Conservation (phyloP, 2,113 vertebrate genomes). For the Tetrax tetrax region DNA sequence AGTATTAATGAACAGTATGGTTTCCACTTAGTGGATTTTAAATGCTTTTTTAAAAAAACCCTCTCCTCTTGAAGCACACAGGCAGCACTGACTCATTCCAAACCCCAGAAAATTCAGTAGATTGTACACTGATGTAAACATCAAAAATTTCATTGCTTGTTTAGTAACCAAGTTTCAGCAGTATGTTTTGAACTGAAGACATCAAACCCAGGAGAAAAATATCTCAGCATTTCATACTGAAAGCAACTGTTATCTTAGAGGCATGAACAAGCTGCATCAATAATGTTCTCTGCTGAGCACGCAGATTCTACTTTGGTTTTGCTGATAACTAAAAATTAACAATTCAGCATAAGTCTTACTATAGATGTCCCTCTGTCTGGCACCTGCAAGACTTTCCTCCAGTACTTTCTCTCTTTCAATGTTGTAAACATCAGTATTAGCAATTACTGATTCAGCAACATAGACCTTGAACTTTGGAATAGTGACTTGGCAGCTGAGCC, state of each 20-base stretch:
- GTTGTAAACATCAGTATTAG: background rate
- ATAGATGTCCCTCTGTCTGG: background rate
- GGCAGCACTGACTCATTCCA: background rate
- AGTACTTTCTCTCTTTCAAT: background rate
- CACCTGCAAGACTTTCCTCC: background rate
- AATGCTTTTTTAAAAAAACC: background rate
- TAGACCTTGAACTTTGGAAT: background rate
- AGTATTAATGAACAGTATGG: background rate
- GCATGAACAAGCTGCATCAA: background rate
- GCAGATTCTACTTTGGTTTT: constrained; percentile 31
- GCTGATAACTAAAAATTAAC: constrained; percentile 43
- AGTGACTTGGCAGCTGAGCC: background rate
- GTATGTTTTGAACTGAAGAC: background rate
- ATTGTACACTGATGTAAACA: background rate
- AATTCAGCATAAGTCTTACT: constrained; percentile 22
- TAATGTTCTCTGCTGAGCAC: background rate
- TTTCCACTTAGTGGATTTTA: background rate
- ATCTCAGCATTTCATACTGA: background rate
- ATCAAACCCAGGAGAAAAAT: background rate
- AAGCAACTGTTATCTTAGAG: background rate
- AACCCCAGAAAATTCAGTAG: background rate
- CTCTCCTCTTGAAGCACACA: background rate
- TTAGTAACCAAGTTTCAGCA: background rate
- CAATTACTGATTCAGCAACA: background rate
- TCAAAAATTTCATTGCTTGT: background rate